Conservation (phyloP, 1,140 invertebrate genomes). For the Chionoecetes opilio region DNA sequence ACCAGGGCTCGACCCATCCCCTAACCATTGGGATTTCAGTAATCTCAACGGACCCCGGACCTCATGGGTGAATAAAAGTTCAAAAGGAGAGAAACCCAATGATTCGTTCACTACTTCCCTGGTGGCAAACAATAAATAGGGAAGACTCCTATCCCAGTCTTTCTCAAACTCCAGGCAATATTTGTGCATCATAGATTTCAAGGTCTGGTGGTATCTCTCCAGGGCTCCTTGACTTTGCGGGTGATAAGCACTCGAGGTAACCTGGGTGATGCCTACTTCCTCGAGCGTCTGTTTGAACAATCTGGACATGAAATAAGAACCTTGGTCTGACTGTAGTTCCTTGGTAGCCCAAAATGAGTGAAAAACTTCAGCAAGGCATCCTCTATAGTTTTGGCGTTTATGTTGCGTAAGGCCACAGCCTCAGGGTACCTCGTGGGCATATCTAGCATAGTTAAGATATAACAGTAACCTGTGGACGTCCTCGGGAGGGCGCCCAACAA, state of each 20-base stretch:
- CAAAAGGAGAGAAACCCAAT: background rate
- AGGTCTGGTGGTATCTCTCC: constrained; percentile 47
- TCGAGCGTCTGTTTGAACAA: background rate
- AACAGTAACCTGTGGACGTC: background rate
- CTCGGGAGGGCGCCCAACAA: constrained; percentile 28
- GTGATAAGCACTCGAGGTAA: constrained; percentile 20
- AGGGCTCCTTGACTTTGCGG: background rate
- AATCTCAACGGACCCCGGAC: background rate
- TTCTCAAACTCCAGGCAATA: too few species aligned
- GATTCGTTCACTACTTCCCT: background rate
- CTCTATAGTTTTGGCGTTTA: background rate
- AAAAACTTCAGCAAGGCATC: constrained; percentile 2
- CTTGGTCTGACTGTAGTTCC: constrained; percentile 45
- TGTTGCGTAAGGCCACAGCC: constrained; percentile 9
- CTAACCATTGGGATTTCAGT: background rate
- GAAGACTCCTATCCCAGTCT: background rate
- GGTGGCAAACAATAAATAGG: too few species aligned
- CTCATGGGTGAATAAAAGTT: background rate
- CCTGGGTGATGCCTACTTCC: background rate
- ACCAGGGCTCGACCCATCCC: too few species aligned
- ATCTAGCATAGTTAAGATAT: constrained; percentile 34
- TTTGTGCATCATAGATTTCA: constrained; percentile 12
- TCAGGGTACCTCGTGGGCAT: constrained; percentile 38
- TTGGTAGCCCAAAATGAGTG: constrained; percentile 32
- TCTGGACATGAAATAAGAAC: constrained; percentile 35